phyloP scores from a whole-genome alignment of 2,888 invertebrate species.

The Empis stercorea region DNA sequence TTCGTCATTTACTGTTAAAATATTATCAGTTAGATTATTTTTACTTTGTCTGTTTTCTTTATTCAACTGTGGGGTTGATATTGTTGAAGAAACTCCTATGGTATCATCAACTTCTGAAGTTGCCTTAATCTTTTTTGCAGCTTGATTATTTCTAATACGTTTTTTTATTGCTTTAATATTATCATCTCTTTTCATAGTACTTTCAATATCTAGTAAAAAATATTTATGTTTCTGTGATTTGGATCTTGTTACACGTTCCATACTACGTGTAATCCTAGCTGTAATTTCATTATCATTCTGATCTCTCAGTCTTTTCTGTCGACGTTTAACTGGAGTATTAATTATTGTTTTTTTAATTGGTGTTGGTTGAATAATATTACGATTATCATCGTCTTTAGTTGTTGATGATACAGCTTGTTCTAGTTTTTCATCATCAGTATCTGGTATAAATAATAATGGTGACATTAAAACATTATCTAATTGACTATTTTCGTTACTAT shows the following conservation, averaged over 20 bases:
- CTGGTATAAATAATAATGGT: constrained; percentile 28
- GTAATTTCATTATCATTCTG: background rate
- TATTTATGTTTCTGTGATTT: constrained; percentile 9
- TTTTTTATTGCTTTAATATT: too few relatives aligned
- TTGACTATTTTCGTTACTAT: constrained; percentile 21
- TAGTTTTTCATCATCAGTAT: constrained; percentile 20
- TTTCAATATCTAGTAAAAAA: constrained; percentile 7
- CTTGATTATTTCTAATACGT: too few relatives aligned
- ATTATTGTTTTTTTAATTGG: background rate
- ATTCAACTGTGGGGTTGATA: too few relatives aligned
- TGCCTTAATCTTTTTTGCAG: too few relatives aligned
- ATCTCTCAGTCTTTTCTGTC: background rate
- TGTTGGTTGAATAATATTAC: background rate
- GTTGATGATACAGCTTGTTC: background rate
- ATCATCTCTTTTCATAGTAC: too few relatives aligned
- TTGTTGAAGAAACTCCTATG: too few relatives aligned
- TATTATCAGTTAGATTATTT: too few relatives aligned
- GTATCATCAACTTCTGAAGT: too few relatives aligned
- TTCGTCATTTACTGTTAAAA: too few relatives aligned
- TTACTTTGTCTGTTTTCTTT: too few relatives aligned
- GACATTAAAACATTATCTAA: constrained; percentile 26
- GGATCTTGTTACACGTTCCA: constrained; percentile 12
- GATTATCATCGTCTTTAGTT: background rate
- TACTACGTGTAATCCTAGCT: constrained; percentile 8
- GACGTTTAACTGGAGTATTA: too few relatives aligned